Percentiles rank a stretch among this genome's conserved stretches.
Conservation (phyloP, 2,888 invertebrate genomes). For the Sceliomorpha sp. region DNA sequence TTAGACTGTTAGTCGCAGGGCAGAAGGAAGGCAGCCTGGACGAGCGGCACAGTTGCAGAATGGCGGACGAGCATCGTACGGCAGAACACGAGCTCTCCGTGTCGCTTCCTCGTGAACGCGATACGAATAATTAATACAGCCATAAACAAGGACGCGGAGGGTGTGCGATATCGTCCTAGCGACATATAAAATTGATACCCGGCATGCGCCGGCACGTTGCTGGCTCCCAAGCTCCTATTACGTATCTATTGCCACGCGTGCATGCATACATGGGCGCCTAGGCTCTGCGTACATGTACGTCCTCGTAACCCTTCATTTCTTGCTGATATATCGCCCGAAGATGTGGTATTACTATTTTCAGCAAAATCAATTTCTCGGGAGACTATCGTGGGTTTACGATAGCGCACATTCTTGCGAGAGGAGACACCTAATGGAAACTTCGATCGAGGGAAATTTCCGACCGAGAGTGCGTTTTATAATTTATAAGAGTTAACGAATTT, state of each 20-base stretch:
- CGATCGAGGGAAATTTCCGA: too few relatives aligned
- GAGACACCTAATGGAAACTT: too few relatives aligned
- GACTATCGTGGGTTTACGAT: too few relatives aligned
- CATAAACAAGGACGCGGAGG: conserved; percentile 71
- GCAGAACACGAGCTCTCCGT: conserved; percentile 62
- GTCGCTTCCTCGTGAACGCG: conserved; percentile 68
- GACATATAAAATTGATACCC: conserved; percentile 75
- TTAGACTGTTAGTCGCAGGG: conserved; percentile 46
- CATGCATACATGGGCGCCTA: conserved; percentile 9
- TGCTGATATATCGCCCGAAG: conserved; percentile 38
- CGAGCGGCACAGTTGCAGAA: conserved; percentile 45
- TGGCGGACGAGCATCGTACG: conserved; percentile 45
- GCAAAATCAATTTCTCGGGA: too few relatives aligned
- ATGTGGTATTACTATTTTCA: conserved; percentile 1
- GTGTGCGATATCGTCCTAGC: conserved; percentile 66
- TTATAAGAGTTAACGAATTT: too few relatives aligned
- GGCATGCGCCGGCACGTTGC: conserved; percentile 57
- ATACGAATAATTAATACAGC: conserved; percentile 78
- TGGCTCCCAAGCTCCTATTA: conserved; percentile 45
- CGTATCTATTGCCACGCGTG: conserved; percentile 45
- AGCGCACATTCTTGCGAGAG: too few relatives aligned
- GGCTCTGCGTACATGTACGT: too few relatives aligned
- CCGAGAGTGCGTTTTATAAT: too few relatives aligned
- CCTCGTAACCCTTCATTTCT: conserved; percentile 37
- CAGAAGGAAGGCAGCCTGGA: conserved; percentile 26